phyloP scores from a whole-genome alignment of 1,140 invertebrate species.

The Charaxes varanes region DNA sequence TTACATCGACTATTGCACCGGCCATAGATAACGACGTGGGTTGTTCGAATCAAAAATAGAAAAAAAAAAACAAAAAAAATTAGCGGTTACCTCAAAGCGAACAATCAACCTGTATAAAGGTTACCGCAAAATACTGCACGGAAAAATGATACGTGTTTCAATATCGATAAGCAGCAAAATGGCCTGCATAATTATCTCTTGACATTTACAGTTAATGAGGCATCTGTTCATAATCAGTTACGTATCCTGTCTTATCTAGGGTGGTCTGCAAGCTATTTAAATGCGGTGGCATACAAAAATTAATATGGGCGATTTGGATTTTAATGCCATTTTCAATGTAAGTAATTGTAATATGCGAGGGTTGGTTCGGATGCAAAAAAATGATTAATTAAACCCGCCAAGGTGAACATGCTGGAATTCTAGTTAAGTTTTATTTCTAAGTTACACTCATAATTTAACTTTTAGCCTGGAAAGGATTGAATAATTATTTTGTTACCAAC shows the following conservation, averaged over 20 bases:
- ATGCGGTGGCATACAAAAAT: slow-evolving; percentile 2
- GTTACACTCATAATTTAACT: too few relatives aligned
- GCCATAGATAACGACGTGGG: neutral
- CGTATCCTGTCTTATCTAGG: slow-evolving; percentile 3
- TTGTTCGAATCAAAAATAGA: neutral
- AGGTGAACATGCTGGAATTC: too few relatives aligned
- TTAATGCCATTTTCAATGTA: slow-evolving; percentile 6
- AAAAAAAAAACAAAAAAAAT: slow-evolving; percentile 14
- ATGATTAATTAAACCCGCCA: too few relatives aligned
- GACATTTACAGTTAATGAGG: slow-evolving; percentile 13
- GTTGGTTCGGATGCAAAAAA: too few relatives aligned
- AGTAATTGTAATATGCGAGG: slow-evolving; percentile 8
- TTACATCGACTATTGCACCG: too few relatives aligned
- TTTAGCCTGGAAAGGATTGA: too few relatives aligned
- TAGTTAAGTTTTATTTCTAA: too few relatives aligned
- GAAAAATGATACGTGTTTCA: slow-evolving; percentile 1
- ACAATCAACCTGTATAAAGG: slow-evolving; percentile 8
- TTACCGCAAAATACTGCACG: slow-evolving; percentile 2
- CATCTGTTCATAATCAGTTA: slow-evolving; percentile 16
- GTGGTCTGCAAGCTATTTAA: slow-evolving; percentile 8
- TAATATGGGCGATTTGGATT: slow-evolving; percentile 9
- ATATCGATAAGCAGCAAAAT: neutral
- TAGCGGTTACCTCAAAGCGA: slow-evolving; percentile 16
- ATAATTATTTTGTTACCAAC: too few relatives aligned
- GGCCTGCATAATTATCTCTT: slow-evolving; percentile 3